These are phyloP conservation scores for Diadumene lineata DNA, from an alignment of 92 coral and sea anemone genomes.

Conservation along the genomic window DNA sequence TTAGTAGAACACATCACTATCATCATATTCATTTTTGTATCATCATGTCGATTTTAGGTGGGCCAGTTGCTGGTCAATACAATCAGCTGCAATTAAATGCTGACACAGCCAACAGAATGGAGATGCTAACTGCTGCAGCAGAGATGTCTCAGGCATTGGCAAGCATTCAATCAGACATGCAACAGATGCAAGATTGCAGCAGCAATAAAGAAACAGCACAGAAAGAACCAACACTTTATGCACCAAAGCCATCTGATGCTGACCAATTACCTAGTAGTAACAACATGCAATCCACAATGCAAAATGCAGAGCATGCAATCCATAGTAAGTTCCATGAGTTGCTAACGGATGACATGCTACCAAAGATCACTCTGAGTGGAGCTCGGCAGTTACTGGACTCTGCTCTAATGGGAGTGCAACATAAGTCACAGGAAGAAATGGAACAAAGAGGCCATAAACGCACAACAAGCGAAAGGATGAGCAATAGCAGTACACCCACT, in stretches of 20 bases:
- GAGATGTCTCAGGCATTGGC: conserved; percentile 40
- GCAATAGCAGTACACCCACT: not conserved
- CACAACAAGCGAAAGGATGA: not conserved
- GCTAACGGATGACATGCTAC: conserved; percentile 28
- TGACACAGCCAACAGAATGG: conserved; percentile 14
- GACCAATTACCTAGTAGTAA: not conserved
- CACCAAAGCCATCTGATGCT: not conserved
- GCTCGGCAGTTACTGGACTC: conserved; percentile 42
- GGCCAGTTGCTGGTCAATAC: not conserved
- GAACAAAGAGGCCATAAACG: not conserved
- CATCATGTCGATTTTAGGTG: not conserved
- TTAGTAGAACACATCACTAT: not conserved
- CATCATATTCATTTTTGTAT: not conserved
- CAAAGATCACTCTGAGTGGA: conserved; percentile 32
- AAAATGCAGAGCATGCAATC: conserved; percentile 20
- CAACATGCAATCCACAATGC: conserved; percentile 25
- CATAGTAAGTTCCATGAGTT: conserved; percentile 10
- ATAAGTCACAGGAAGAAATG: not conserved
- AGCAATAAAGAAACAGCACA: not conserved
- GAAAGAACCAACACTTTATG: not conserved
- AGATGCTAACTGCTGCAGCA: conserved; percentile 39
- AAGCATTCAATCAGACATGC: conserved; percentile 10
- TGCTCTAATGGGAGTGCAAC: conserved; percentile 19
- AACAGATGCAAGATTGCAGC: not conserved
- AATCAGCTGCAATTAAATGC: conserved; percentile 4